A percentile compares a stretch with the other conserved stretches of the same genome.
Evolutionary conservation across 2,797 vertebrate species (phyloP).

Genomic region (Periophthalmus magnuspinnatus): DNA sequence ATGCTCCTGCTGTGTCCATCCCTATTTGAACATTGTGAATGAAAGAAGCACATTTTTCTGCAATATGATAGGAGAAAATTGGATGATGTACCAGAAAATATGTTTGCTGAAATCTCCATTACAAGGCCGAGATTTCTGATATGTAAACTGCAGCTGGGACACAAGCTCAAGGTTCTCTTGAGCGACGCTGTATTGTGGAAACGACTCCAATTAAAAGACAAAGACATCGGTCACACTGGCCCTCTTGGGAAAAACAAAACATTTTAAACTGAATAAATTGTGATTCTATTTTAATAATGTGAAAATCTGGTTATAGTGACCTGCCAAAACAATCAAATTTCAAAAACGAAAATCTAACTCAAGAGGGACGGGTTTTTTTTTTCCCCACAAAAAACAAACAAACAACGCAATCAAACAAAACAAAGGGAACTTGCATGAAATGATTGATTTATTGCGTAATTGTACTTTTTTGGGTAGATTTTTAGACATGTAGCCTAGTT

Average conservation of each 20-base stretch:
- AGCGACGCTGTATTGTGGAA: neutral
- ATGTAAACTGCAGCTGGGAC: neutral
- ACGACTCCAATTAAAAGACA: neutral
- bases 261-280: neutral
- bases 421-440: neutral
- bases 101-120: neutral
- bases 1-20: neutral
- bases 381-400: neutral
- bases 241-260: neutral
- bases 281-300: neutral
- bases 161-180: neutral
- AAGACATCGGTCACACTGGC: neutral
- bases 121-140: neutral
- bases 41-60: neutral
- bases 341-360: neutral
- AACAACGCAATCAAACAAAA: too few species aligned
- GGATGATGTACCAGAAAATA: slow-evolving; percentile 1
- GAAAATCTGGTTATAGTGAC: neutral
- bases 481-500: too few species aligned
- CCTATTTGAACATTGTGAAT: neutral
- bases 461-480: too few species aligned
- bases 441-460: too few species aligned
- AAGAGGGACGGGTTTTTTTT: neutral
- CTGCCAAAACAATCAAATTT: neutral
- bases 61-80: neutral